A percentile compares a stretch with the other conserved stretches of the same genome.
These are phyloP conservation scores for Microtus oregoni DNA, from an alignment of 2,113 vertebrate genomes.

Conservation along the genomic window DNA sequence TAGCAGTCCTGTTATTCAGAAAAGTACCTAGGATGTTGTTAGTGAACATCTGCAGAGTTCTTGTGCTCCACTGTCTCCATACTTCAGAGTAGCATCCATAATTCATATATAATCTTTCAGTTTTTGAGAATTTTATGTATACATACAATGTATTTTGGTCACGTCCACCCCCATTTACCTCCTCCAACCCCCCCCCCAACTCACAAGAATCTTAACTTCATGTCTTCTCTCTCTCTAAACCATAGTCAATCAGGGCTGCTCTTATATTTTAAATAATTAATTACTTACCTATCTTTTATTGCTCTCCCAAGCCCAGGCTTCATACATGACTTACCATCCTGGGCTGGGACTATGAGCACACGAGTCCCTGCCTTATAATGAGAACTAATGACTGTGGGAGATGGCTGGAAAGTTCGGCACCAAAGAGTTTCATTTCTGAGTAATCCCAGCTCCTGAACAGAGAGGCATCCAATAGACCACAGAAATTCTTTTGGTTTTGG, in stretches of 20 bases:
- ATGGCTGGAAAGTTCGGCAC: neutral
- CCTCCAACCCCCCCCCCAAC: neutral
- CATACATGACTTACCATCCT: neutral
- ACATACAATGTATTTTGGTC: neutral
- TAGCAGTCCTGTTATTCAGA: neutral
- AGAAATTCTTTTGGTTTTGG: neutral
- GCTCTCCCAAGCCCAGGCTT: neutral
- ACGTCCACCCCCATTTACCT: neutral
- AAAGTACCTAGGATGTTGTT: constrained; percentile 9
- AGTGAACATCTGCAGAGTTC: neutral
- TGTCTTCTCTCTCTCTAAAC: neutral
- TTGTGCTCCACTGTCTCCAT: neutral
- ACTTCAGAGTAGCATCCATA: neutral
- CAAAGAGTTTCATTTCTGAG: neutral
- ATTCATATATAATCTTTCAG: neutral
- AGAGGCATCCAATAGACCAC: neutral
- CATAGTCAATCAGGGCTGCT: neutral
- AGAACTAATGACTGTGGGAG: neutral
- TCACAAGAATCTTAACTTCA: neutral
- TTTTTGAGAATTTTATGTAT: neutral
- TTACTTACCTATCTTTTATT: neutral
- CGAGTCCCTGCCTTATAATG: neutral
- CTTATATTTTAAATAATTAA: neutral
- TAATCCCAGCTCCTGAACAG: neutral
- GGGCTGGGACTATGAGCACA: neutral